Percentiles rank a stretch among this genome's conserved stretches.
Conservation (phyloP, 1,140 invertebrate species). For the Sesamia nonagrioides region DNA sequence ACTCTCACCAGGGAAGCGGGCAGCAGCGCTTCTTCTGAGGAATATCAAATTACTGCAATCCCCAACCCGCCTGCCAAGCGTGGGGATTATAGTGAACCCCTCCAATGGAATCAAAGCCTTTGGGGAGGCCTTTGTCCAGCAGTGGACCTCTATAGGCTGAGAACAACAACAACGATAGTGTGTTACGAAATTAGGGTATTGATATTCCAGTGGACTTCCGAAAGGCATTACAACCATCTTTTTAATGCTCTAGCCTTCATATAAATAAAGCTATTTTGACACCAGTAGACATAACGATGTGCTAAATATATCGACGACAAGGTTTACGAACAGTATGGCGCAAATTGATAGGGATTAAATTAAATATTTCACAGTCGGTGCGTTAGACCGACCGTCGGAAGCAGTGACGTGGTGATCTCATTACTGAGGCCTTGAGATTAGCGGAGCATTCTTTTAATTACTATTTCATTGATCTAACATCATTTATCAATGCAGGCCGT, state of each 20-base stretch:
- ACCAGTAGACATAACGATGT: slow-evolving; percentile 10
- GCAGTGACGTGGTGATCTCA: slow-evolving; percentile 10
- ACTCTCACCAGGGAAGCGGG: too few species aligned
- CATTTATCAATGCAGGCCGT: too few species aligned
- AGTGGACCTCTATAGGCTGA: too few species aligned
- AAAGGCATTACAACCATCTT: background rate
- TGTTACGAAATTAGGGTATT: too few species aligned
- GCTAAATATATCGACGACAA: slow-evolving; percentile 29
- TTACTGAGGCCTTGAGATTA: slow-evolving; percentile 11
- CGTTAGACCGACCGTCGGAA: background rate
- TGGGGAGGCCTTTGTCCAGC: too few species aligned
- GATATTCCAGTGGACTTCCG: background rate
- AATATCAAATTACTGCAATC: too few species aligned
- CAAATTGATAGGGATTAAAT: slow-evolving; percentile 9
- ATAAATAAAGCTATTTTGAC: slow-evolving; percentile 13
- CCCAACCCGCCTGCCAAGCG: too few species aligned
- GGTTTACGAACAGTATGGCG: slow-evolving; percentile 2
- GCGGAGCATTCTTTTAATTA: background rate
- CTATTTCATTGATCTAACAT: too few species aligned
- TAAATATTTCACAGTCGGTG: background rate
- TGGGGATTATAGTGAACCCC: too few species aligned
- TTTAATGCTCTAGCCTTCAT: background rate
- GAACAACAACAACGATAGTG: too few species aligned
- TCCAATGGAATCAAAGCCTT: too few species aligned
- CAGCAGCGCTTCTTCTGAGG: too few species aligned